Evolutionary conservation across 2,113 vertebrate genomes (phyloP).

Genomic region (Thamnaconus septentrionalis): DNA sequence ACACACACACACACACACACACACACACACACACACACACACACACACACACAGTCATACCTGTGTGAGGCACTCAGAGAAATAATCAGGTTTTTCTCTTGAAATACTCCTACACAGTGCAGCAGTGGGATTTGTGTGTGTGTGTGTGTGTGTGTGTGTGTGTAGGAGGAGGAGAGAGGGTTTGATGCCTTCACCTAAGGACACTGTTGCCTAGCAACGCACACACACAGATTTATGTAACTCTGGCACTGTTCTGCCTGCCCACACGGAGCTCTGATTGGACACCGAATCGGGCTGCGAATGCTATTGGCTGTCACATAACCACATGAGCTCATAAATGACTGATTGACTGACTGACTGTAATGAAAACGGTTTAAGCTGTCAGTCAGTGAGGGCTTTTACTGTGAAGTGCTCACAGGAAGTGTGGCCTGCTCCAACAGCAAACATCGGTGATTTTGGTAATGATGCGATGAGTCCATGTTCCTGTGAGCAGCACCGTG

Average conservation of each 20-base stretch:
- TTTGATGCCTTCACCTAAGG: conserved; percentile 64
- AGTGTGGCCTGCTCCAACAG: neutral
- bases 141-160: conserved; percentile 30
- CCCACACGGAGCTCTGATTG: conserved; percentile 56
- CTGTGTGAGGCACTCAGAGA: conserved; percentile 54
- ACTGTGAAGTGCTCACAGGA: conserved; percentile 24
- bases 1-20: conserved; percentile 33
- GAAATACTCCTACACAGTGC: conserved; percentile 51
- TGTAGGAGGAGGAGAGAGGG: conserved; percentile 45
- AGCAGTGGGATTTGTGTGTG: conserved; percentile 18
- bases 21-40: conserved; percentile 23
- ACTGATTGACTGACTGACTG: conserved; percentile 13
- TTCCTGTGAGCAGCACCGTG: neutral
- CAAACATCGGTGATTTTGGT: too few species aligned
- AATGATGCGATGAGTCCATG: too few species aligned
- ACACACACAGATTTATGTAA: conserved; percentile 46
- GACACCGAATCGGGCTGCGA: conserved; percentile 19
- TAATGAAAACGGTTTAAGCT: neutral
- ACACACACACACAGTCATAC: conserved; percentile 9
- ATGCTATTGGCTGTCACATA: conserved; percentile 23
- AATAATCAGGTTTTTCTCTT: conserved; percentile 52
- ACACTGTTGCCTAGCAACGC: conserved; percentile 64
- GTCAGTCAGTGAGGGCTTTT: conserved; percentile 12
- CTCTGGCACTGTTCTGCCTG: conserved; percentile 36
- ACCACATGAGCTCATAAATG: conserved; percentile 19